A percentile compares a stretch with the other conserved stretches of the same genome.
phyloP scores from a whole-genome alignment of 2,797 vertebrate species.

The Ficedula albicollis region DNA sequence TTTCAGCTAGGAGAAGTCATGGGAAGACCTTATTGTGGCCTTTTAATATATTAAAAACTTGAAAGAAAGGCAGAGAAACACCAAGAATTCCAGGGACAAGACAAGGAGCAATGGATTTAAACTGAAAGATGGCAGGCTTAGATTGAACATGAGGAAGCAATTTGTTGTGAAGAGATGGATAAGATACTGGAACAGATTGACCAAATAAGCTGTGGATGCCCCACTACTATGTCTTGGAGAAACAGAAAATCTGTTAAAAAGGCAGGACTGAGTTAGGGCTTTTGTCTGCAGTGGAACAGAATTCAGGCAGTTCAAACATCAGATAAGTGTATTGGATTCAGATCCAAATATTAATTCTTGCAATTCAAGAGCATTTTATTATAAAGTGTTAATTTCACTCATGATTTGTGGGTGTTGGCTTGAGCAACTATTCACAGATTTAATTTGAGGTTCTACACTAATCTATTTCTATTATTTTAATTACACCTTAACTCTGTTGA shows the following conservation, averaged over 20 bases:
- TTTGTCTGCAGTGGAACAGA: not conserved
- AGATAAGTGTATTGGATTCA: not conserved
- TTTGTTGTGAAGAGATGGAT: not conserved
- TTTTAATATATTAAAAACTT: not conserved
- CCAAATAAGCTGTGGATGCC: not conserved
- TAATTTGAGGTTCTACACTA: not conserved
- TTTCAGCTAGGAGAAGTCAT: not conserved
- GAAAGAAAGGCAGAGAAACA: not conserved
- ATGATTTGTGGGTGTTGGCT: not conserved
- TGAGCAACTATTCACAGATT: not conserved
- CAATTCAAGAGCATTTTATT: not conserved
- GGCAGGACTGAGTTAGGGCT: not conserved
- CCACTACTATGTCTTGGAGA: not conserved
- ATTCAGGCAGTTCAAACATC: not conserved
- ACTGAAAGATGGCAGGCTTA: not conserved
- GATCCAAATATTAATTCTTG: not conserved
- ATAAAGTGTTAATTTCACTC: not conserved
- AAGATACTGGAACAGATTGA: not conserved
- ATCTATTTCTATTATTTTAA: not conserved
- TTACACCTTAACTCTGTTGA: not conserved
- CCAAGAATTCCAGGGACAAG: not conserved
- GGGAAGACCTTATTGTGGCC: not conserved
- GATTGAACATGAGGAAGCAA: not conserved
- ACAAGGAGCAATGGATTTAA: not conserved
- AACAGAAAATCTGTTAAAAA: not conserved